Evolutionary conservation across 2,113 vertebrate species (phyloP), one percentile per base, ranked within the genome.

Genomic region (Lipophrys pholis): DNA sequence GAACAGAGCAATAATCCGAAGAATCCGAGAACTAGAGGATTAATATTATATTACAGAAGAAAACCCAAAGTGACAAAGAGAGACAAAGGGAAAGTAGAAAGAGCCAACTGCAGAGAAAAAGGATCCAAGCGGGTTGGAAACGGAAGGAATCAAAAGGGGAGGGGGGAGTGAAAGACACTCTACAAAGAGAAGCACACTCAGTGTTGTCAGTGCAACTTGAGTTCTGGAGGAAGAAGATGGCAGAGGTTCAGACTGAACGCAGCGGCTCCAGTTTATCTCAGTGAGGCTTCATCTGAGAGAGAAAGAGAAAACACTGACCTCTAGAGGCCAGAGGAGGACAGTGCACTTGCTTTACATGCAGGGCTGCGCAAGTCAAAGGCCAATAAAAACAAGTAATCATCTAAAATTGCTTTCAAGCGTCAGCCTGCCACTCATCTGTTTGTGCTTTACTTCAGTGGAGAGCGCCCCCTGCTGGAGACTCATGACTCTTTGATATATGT

Each of bases 1-100:
- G 86, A 91, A 92, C 81, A 90, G 81, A 93, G 89, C 89, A 88
- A 86, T 91, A 90, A 92, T 85, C 66, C 4, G 66, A 86, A 89
- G 86, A 91, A 91, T 83, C 81, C 73, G 86, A 89, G 87, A 92
- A 86, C 75, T 88, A 84, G 80, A 87, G 83, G 85, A 88, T 82
- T 75, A 78, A 82, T 88, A 83, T 78, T 86, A 90, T 87, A 71
- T 69, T 80, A 89, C 83, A 90, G 88, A 87, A 88, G 79, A 85
- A 85, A 90, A 91, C 46, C 81, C 67, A 89, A 90, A 92, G 35
- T 38, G 84, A 83, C 84, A 82, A 76, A 84, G 21, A 85, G 21
- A 85, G 78, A 86, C 64, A 76, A 76, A 70, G 50, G 52, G 71
- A 79, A 88, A 86, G 50, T 50, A 84, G 78, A 79, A 84, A 89